These are phyloP conservation scores for Caiman crocodilus DNA, from an alignment of 2,797 vertebrate genomes.

Conservation along the genomic window DNA sequence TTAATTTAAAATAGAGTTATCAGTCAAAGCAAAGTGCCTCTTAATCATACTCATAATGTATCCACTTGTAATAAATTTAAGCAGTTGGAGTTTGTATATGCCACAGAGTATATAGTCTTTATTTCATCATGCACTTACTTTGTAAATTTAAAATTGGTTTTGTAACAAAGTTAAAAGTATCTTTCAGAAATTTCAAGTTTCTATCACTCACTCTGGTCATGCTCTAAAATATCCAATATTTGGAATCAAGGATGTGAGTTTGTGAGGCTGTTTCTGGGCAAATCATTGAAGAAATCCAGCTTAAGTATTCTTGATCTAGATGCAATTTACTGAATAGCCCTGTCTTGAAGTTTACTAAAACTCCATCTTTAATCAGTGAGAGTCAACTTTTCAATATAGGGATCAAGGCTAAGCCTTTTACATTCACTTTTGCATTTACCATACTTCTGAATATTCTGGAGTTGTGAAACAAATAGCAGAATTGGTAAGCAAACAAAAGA, in stretches of 20 bases:
- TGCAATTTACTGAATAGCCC: neutral
- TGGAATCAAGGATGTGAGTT: neutral
- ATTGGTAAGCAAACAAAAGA: neutral
- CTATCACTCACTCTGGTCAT: conserved; percentile 15
- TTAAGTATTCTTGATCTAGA: neutral
- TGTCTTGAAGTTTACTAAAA: neutral
- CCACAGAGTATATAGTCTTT: neutral
- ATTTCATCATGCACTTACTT: conserved; percentile 54
- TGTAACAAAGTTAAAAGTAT: conserved; percentile 40
- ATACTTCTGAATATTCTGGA: neutral
- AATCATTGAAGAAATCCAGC: neutral
- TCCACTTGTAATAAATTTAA: conserved; percentile 58
- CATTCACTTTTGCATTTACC: neutral
- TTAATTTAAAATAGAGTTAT: conserved; percentile 60
- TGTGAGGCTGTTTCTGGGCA: conserved; percentile 11
- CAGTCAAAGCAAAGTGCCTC: conserved; percentile 46
- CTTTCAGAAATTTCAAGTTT: conserved; percentile 40
- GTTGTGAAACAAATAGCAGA: neutral
- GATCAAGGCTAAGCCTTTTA: neutral
- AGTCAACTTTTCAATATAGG: neutral
- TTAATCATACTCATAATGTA: conserved; percentile 63
- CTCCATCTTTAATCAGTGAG: neutral
- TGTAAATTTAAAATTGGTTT: conserved; percentile 54
- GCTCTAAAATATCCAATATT: conserved; percentile 23
- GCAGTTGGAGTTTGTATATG: conserved; percentile 33